Conservation (phyloP, 2,888 invertebrate species). For the Oasisia sp. region DNA sequence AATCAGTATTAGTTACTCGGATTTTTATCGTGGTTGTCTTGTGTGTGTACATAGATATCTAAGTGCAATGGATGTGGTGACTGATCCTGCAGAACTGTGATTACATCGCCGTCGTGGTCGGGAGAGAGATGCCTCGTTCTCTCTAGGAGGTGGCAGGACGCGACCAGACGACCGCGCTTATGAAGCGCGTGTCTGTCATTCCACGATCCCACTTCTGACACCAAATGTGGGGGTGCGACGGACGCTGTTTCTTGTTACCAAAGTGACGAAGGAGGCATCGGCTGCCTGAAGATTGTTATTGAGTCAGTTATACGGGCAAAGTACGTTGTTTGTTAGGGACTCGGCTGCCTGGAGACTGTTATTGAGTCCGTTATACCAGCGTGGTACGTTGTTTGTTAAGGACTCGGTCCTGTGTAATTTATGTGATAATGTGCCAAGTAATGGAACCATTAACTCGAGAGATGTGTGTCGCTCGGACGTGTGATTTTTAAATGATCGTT, state of each 20-base stretch:
- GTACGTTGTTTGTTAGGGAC: too few relatives aligned
- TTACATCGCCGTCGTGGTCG: slow-evolving; percentile 2
- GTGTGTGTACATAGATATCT: neutral
- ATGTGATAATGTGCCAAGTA: slow-evolving; percentile 3
- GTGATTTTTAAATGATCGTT: neutral
- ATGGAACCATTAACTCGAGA: neutral
- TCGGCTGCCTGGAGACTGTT: neutral
- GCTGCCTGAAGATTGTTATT: too few relatives aligned
- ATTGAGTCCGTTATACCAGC: neutral
- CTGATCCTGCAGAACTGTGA: neutral
- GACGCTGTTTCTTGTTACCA: neutral
- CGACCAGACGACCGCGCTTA: neutral
- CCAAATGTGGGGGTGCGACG: neutral
- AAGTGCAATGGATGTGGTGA: neutral
- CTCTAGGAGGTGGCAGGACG: neutral
- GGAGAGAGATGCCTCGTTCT: neutral
- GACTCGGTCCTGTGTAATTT: slow-evolving; percentile 3
- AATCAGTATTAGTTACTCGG: slow-evolving; percentile 3
- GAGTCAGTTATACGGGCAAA: too few relatives aligned
- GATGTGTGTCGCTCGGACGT: neutral
- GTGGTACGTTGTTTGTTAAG: neutral
- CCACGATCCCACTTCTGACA: neutral
- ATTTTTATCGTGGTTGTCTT: neutral
- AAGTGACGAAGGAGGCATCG: neutral
- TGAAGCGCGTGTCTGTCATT: neutral